Evolutionary conservation across 2,113 vertebrate genomes (phyloP).

Genomic region (Pleuronectes platessa): DNA sequence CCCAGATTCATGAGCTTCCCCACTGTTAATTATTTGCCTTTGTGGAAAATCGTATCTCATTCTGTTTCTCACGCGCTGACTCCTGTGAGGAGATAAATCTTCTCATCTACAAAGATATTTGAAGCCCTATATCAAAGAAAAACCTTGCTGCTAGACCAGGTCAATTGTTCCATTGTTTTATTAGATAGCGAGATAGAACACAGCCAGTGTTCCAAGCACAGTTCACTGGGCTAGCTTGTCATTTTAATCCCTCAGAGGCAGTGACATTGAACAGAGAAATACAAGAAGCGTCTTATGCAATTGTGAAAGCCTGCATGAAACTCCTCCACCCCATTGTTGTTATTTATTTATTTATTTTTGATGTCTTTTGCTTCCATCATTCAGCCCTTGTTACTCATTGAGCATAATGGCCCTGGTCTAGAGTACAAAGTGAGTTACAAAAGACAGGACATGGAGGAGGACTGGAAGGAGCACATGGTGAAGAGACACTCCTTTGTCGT

Average conservation of each 20-base stretch:
- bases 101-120: constrained; percentile 56
- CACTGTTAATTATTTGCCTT: constrained; percentile 76
- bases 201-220: constrained; percentile 28
- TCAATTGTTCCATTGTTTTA: constrained; percentile 67
- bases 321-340: background rate
- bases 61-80: constrained; percentile 51
- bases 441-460: constrained; percentile 79
- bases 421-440: constrained; percentile 94
- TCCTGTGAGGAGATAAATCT: constrained; percentile 56
- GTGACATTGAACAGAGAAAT: constrained; percentile 45
- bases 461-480: constrained; percentile 90
- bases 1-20: constrained; percentile 63
- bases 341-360: background rate
- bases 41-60: constrained; percentile 69
- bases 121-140: constrained; percentile 52
- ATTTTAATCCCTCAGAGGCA: constrained; percentile 50
- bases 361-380: background rate
- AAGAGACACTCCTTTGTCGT: constrained; percentile 90
- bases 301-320: constrained; percentile 40
- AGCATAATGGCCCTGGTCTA: constrained; percentile 91
- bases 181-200: constrained; percentile 48
- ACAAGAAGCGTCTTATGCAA: constrained; percentile 48
- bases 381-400: constrained; percentile 88
- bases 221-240: constrained; percentile 45
- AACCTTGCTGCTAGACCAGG: constrained; percentile 39